Evolutionary conservation across 2,888 invertebrate species (phyloP).

Genomic region (Sinotaia quadrata): DNA sequence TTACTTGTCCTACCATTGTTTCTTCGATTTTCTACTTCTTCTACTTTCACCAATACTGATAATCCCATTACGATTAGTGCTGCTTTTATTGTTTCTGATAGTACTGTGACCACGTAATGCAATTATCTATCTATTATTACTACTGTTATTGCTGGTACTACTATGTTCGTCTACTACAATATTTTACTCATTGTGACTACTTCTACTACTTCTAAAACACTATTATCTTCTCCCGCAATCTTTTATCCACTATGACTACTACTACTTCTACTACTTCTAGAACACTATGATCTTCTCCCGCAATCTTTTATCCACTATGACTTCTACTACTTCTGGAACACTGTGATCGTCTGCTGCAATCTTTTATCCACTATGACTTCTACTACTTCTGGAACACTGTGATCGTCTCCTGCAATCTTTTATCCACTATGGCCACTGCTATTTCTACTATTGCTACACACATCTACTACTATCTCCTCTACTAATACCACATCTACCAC

Average conservation of each 20-base stretch:
- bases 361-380: too few species aligned
- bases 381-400: too few species aligned
- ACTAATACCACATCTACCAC: too few species aligned
- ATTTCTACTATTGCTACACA: too few species aligned
- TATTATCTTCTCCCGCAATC: too few species aligned
- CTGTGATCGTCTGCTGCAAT: too few species aligned
- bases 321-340: too few species aligned
- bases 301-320: too few species aligned
- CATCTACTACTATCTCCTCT: too few species aligned
- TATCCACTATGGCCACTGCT: too few species aligned
- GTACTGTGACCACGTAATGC: background rate
- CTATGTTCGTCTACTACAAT: background rate
- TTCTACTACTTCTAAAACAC: slow-evolving; percentile 1
- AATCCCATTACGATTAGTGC: background rate
- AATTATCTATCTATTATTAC: background rate
- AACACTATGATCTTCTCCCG: too few species aligned
- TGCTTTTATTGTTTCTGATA: background rate
- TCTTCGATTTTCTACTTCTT: background rate
- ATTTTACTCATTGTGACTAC: background rate
- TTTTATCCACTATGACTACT: background rate
- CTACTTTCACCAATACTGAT: background rate
- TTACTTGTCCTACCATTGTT: background rate
- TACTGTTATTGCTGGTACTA: background rate
- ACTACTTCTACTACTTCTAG: background rate
- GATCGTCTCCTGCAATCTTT: too few species aligned